Evolutionary conservation across 2,888 invertebrate species (phyloP), one percentile per base, ranked within the genome.

Genomic region (Limnephilus marmoratus): DNA sequence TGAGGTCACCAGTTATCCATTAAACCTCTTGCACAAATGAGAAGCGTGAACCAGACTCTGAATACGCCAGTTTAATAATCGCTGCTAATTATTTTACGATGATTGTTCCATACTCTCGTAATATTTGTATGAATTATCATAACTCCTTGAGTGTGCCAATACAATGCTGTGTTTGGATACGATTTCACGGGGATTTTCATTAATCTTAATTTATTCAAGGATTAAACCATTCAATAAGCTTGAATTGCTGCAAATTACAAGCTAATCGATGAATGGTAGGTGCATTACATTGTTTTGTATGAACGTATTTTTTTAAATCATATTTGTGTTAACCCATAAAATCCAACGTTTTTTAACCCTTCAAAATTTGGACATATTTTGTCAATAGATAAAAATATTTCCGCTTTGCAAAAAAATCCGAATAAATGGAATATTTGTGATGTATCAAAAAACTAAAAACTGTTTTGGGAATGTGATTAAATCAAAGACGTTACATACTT

Each of bases 31-130:
- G 86, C 45, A 45, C 41, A 41, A 86, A 86, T 41, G 86, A 45
- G 86, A 86, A 86, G 86, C 86, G 86, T 86, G 86, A 86, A 86
- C 86, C 45, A 49, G 29, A 31, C 45, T 86, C 29, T 86, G 37
- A 86, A 45, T 45, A 5, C 86, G 29, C 86, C 18, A n/a, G 29
- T 49, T 86, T 45, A 86, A 41, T 41, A 37, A 29, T 86, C n/a
- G 45, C 45, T 86, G n/a, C 86, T 86, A 86, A 86, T 86, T 86
- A 86, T 86, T 86, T 45, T 29, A 49, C 45, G 86, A 86, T 86
- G 24, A 45, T 86, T 86, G 86, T 49, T 45, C 45, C 24, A 86
- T 41, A 45, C 18, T 45, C 29, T 86, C 3, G 34, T 45, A 86
- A 45, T 45, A 13, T 29, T 45, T n/a, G 49, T 86, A 49, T 86